phyloP scores from a whole-genome alignment of 2,113 vertebrate species.

The Leptocoma aspasia region DNA sequence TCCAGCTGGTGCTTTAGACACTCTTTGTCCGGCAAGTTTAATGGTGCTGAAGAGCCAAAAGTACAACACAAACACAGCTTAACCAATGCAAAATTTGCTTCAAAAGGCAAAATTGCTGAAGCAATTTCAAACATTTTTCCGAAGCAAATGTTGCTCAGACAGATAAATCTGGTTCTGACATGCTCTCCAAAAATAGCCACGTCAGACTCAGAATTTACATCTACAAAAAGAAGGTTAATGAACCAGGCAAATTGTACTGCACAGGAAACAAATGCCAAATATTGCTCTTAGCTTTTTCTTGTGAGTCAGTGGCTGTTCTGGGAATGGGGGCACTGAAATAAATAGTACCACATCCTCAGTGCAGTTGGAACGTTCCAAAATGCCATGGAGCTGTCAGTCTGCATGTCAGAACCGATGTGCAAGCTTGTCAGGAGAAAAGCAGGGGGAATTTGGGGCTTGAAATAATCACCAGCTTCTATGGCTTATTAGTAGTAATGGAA shows the following conservation, averaged over 20 bases:
- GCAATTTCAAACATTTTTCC: background rate
- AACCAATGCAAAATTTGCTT: background rate
- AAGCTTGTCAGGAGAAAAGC: slow-evolving; percentile 1
- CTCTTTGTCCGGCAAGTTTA: background rate
- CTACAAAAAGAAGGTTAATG: slow-evolving; percentile 55
- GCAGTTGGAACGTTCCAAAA: background rate
- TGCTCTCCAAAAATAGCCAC: slow-evolving; percentile 14
- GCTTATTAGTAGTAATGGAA: background rate
- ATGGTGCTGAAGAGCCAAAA: background rate
- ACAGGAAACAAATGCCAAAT: slow-evolving; percentile 57
- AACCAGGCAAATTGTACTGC: slow-evolving; percentile 32
- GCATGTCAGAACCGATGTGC: background rate
- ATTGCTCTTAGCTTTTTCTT: slow-evolving; percentile 46
- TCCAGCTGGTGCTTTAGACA: background rate
- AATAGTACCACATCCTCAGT: background rate
- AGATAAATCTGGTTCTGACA: slow-evolving; percentile 39
- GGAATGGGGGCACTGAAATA: slow-evolving; percentile 16
- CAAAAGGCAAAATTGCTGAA: background rate
- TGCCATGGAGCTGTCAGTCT: slow-evolving; percentile 27
- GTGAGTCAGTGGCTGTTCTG: slow-evolving; percentile 53
- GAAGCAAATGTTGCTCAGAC: background rate
- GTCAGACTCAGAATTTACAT: slow-evolving; percentile 1
- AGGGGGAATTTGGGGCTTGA: background rate
- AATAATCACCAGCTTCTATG: background rate
- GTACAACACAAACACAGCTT: background rate